phyloP scores from a whole-genome alignment of 2,797 vertebrate genomes.

The Anomalospiza imberbis region DNA sequence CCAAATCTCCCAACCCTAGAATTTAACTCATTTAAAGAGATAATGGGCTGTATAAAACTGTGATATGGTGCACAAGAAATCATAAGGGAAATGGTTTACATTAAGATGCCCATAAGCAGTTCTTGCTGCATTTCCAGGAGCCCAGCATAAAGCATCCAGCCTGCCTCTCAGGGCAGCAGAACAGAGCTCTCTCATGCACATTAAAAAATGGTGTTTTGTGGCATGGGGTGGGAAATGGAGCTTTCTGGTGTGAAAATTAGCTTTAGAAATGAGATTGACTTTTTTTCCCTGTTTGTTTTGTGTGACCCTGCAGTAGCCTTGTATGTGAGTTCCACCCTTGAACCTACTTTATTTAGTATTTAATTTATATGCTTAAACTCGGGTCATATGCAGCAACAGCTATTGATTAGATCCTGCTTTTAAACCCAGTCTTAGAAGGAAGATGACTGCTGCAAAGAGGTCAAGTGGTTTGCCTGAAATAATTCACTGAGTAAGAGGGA shows the following conservation, averaged over 20 bases:
- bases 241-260: background rate
- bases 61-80: background rate
- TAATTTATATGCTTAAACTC: constrained; percentile 6
- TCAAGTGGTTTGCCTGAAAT: background rate
- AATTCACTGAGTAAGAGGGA: background rate
- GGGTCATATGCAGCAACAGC: background rate
- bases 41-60: background rate
- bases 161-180: background rate
- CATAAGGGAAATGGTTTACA: background rate
- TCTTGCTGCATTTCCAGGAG: background rate
- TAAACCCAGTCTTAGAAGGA: background rate
- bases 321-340: background rate
- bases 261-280: background rate
- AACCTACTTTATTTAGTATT: background rate
- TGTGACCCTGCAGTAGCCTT: background rate
- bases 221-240: background rate
- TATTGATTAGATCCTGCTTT: constrained; percentile 29
- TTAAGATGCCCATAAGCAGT: background rate
- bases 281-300: background rate
- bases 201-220: background rate
- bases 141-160: background rate
- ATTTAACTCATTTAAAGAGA: background rate
- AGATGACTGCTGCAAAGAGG: background rate
- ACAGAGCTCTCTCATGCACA: background rate
- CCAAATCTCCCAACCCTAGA: background rate